Evolutionary conservation across 2,113 vertebrate genomes (phyloP).

Genomic region (Dasyornis broadbenti): DNA sequence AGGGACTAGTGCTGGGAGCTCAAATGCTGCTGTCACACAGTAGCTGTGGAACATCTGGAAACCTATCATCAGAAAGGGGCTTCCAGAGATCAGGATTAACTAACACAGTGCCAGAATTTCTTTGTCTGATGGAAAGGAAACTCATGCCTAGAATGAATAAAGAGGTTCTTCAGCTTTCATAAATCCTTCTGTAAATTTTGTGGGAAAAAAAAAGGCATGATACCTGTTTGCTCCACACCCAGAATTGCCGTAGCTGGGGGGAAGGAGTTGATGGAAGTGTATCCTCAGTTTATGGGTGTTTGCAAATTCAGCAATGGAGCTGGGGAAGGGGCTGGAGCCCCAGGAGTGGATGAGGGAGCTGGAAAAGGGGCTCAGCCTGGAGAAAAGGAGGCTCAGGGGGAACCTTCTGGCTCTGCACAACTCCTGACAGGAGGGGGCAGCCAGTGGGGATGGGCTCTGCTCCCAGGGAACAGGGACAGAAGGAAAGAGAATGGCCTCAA

Average conservation of each 20-base stretch:
- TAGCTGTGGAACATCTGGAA: not conserved
- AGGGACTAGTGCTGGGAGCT: not conserved
- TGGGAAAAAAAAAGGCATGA: not conserved
- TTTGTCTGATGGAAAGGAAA: not conserved
- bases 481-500: not conserved
- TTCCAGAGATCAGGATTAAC: not conserved
- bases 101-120: not conserved
- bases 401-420: not conserved
- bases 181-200: not conserved
- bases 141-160: not conserved
- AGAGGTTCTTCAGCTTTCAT: not conserved
- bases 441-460: accelerated
- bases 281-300: not conserved
- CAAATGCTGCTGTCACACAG: not conserved
- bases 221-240: not conserved
- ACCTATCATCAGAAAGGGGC: not conserved
- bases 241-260: not conserved
- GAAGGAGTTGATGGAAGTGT: not conserved
- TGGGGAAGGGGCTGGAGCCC: not conserved
- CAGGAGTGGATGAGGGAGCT: not conserved
- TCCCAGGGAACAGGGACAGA: not conserved
- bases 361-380: not conserved
- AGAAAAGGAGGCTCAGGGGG: not conserved
- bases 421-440: not conserved
- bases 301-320: not conserved